Percentiles rank a stretch among this genome's conserved stretches.
These are phyloP conservation scores for Podarcis lilfordi DNA, from an alignment of 2,797 vertebrate genomes.

Conservation along the genomic window DNA sequence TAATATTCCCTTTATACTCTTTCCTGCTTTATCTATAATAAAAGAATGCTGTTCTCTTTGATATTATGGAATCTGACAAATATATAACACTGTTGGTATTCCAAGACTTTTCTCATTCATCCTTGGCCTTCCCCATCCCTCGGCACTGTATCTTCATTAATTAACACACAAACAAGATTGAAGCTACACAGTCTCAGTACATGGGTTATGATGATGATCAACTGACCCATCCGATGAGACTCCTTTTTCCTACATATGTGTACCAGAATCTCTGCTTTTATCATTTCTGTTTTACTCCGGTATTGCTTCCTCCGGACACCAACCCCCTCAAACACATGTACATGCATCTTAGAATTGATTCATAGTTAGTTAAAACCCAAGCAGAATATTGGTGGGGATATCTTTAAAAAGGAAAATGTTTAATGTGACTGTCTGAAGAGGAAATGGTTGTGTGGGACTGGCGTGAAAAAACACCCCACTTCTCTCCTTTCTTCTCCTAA, in stretches of 20 bases:
- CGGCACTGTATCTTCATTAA: neutral
- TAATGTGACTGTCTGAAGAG: neutral
- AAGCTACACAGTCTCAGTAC: neutral
- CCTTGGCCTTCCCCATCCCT: neutral
- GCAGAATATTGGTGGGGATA: neutral
- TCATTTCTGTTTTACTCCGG: neutral
- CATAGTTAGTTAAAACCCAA: neutral
- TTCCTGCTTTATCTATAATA: neutral
- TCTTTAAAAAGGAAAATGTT: neutral
- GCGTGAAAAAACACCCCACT: neutral
- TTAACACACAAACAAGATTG: neutral
- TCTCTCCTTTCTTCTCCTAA: neutral
- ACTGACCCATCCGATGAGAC: neutral
- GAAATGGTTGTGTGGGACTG: neutral
- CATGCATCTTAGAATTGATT: neutral
- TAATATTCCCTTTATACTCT: neutral
- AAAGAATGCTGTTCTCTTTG: conserved; percentile 1
- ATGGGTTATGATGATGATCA: neutral
- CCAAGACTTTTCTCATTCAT: neutral
- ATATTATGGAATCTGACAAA: neutral
- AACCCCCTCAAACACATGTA: too few species aligned
- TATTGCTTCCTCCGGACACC: too few species aligned
- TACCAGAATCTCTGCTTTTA: neutral
- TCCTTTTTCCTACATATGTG: neutral
- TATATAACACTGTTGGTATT: neutral